Percentiles rank a stretch among this genome's conserved stretches.
Evolutionary conservation across 2,888 invertebrate genomes (phyloP).

Genomic region (Phortica okadai): DNA sequence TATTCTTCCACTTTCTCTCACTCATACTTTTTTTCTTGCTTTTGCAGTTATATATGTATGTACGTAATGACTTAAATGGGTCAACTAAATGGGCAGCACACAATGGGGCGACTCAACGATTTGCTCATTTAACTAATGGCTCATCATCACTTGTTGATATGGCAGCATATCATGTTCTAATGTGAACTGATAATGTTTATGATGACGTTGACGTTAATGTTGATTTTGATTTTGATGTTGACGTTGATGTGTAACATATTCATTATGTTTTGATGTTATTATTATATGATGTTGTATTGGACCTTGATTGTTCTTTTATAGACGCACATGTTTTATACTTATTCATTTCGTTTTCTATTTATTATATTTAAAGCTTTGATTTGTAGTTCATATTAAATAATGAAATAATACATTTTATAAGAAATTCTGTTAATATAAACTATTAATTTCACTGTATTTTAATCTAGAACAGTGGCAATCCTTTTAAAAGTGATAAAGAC

Average conservation of each 20-base stretch:
- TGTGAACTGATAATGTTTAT: neutral
- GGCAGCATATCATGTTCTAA: slow-evolving; percentile 7
- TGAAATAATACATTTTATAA: no score
- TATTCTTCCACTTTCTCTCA: neutral
- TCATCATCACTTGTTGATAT: slow-evolving; percentile 18
- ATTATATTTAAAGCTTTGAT: no score
- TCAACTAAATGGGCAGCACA: slow-evolving; percentile 16
- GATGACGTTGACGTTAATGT: slow-evolving; percentile 1
- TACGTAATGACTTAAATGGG: slow-evolving; percentile 15
- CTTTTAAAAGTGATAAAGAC: no score
- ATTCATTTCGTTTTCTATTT: no score
- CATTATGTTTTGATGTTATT: slow-evolving; percentile 20
- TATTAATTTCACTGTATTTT: no score
- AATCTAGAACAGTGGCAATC: no score
- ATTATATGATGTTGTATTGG: neutral
- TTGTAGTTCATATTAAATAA: no score
- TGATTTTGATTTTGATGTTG: neutral
- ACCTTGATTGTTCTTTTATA: neutral
- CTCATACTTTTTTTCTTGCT: neutral
- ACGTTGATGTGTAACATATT: slow-evolving; percentile 6
- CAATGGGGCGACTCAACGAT: neutral
- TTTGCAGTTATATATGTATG: neutral
- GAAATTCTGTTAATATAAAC: no score
- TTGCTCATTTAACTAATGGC: slow-evolving; percentile 20
- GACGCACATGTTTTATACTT: no score